Base-by-base conservation (phyloP, 2,888 invertebrate species). In the Latrodectus hesperus region DNA sequence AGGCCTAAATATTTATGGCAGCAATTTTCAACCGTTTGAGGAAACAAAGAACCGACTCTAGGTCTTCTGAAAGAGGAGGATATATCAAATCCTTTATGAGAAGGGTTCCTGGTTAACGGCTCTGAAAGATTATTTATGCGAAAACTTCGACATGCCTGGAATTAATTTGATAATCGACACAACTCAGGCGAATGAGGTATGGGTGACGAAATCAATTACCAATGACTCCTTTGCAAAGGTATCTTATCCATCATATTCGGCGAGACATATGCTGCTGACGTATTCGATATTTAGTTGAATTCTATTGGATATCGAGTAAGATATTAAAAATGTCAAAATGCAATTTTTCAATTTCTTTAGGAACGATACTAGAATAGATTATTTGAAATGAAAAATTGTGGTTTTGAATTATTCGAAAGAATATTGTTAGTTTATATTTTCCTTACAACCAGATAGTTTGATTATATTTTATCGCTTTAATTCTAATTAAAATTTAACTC, bases 91-190 rank as follows among this genome's bases (percentile, higher is more conserved):
- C n/a, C 60, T 60, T 60, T n/a, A 60, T 60, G n/a, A 60, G n/a
- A 9, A n/a, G 60, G 60, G 60, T 60, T 60, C 60, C 38, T 16
- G n/a, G 60, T 60, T 60, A 16, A 60, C 60, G 60, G 60, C n/a
- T 60, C 60, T 6, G 60, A 12, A 11, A 60, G 12, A 60, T 60
- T 60, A 60, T 60, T 60, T 60, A 60, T 60, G 60, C 60, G 60
- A 60, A 60, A 6, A 60, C 60, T 60, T n/a, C 60, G 60, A n/a
- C 60, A 60, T 12, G 12, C 10, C n/a, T 60, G 60, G 60, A 60
- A 60, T n/a, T 60, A 60, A 60, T 60, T 60, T 60, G 60, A 60
- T 16, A 60, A 60, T 60, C n/a, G 60, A 60, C 60, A 60, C 60
- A 38, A 38, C 60, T 60, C 60, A 60, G 0, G 60, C 60, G 60